Evolutionary conservation across 2,113 vertebrate genomes (phyloP).

Genomic region (Platichthys stellatus): DNA sequence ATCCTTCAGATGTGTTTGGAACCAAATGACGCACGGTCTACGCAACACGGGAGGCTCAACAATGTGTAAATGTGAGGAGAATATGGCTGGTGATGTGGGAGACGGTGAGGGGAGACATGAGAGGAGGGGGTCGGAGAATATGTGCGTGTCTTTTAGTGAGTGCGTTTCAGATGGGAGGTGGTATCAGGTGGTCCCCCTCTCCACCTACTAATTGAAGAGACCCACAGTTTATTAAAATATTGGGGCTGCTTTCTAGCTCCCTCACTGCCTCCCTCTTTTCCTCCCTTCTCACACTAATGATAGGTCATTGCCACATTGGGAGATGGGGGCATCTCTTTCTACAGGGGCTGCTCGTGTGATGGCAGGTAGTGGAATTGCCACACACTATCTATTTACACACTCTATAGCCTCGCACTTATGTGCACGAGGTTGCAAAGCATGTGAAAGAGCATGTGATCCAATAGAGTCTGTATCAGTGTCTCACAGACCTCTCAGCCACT

Average conservation of each 20-base stretch:
- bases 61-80: constrained; percentile 65
- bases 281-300: constrained; percentile 43
- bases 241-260: constrained; percentile 38
- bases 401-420: constrained; percentile 13
- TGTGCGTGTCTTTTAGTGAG: constrained; percentile 9
- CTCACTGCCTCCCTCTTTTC: constrained; percentile 27
- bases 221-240: constrained; percentile 58
- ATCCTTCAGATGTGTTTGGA: constrained; percentile 70
- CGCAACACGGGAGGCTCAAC: constrained; percentile 60
- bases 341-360: background rate
- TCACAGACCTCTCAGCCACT: constrained; percentile 70
- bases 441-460: constrained; percentile 59
- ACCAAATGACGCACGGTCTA: constrained; percentile 67
- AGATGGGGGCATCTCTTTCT: background rate
- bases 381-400: constrained; percentile 39
- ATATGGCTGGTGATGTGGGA: constrained; percentile 48
- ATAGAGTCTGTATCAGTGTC: constrained; percentile 68
- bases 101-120: constrained; percentile 32
- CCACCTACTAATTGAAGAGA: constrained; percentile 59
- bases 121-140: background rate
- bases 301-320: constrained; percentile 18
- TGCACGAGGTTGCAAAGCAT: constrained; percentile 17
- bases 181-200: constrained; percentile 64
- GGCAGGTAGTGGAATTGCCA: constrained; percentile 30
- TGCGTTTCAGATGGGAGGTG: constrained; percentile 25